Evolutionary conservation across 1,140 invertebrate genomes (phyloP).

Genomic region (Oryctes rhinoceros): DNA sequence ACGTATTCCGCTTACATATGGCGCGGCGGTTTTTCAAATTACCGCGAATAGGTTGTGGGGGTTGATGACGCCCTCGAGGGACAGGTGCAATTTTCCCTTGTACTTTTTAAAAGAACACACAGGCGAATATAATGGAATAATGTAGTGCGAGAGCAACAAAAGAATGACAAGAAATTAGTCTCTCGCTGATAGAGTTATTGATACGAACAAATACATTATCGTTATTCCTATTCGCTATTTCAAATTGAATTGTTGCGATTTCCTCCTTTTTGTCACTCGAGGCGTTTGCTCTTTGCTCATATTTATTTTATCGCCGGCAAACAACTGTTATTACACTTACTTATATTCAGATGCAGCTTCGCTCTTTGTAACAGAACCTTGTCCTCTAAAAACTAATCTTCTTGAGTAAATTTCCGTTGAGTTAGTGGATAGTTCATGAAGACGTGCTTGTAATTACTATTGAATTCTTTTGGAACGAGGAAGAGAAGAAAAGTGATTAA

Average conservation of each 20-base stretch:
- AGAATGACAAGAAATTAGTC: conserved; percentile 6
- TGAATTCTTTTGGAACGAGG: no score
- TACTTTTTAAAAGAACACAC: conserved; percentile 6
- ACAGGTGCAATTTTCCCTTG: conserved; percentile 26
- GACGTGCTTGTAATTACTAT: no score
- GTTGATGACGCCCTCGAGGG: conserved; percentile 8
- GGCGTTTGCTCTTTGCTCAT: background rate
- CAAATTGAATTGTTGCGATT: background rate
- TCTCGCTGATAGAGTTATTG: background rate
- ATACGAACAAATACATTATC: background rate
- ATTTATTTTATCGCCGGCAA: no score
- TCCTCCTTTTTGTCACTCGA: background rate
- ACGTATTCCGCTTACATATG: conserved; percentile 7
- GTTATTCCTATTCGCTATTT: background rate
- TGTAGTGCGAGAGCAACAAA: background rate
- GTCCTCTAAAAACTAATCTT: no score
- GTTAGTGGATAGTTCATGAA: no score
- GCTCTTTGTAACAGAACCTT: no score
- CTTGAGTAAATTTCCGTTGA: no score
- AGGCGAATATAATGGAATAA: background rate
- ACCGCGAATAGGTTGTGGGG: conserved; percentile 20
- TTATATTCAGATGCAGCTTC: no score
- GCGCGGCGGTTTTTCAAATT: conserved; percentile 26
- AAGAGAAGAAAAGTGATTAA: no score
- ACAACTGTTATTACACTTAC: no score